Percentiles rank a stretch among this genome's conserved stretches.
Conservation (phyloP, 2,797 vertebrate species). For the Neosalanx taihuensis region DNA sequence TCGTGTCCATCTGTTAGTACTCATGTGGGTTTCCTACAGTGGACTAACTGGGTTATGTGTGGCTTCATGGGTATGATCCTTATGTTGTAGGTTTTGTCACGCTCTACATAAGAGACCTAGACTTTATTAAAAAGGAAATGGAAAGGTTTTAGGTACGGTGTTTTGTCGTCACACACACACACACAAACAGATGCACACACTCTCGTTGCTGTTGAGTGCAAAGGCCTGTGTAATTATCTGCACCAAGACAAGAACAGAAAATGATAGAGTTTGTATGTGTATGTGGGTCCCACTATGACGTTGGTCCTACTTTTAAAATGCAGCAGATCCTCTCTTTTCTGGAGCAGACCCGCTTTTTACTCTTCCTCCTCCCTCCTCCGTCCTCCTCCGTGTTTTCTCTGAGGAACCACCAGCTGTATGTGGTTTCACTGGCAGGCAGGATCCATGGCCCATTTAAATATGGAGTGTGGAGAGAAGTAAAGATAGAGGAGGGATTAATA, state of each 20-base stretch:
- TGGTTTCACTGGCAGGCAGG: slow-evolving; percentile 50
- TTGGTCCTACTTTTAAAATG: background rate
- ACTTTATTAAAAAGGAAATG: background rate
- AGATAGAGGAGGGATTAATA: slow-evolving; percentile 50
- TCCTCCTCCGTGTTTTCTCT: slow-evolving; percentile 24
- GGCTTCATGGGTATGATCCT: background rate
- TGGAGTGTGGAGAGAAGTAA: slow-evolving; percentile 50
- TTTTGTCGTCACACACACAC: background rate
- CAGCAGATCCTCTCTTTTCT: slow-evolving; percentile 14
- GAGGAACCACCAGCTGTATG: slow-evolving; percentile 49
- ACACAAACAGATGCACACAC: background rate
- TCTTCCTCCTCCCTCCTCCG: background rate
- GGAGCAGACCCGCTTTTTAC: slow-evolving; percentile 31
- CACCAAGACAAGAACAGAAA: background rate
- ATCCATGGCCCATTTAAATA: slow-evolving; percentile 66
- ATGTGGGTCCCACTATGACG: background rate
- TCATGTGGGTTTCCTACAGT: background rate
- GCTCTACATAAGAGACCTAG: background rate
- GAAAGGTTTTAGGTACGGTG: background rate
- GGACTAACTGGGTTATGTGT: background rate
- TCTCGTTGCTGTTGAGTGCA: background rate
- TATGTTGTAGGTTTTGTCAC: background rate
- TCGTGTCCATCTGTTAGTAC: background rate
- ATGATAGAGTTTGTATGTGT: background rate
- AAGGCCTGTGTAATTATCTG: background rate